Evolutionary conservation across 2,797 vertebrate species (phyloP), one percentile per base, ranked within the genome.

Genomic region (Aldrovandia affinis): DNA sequence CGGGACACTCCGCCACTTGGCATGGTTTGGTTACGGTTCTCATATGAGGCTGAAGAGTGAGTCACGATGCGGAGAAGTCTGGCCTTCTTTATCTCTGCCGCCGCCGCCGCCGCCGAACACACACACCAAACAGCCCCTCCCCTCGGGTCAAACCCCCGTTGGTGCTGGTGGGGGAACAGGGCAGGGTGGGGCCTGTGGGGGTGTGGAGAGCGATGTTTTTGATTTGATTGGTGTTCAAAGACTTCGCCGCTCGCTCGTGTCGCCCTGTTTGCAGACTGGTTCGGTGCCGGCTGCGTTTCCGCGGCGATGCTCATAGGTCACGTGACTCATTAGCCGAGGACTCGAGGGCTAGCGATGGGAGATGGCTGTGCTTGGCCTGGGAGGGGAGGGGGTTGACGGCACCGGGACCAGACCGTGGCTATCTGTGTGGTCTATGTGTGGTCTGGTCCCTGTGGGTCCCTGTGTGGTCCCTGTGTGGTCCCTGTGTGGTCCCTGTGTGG

Each of bases 401-500:
- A 50, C 47, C 47, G 12, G 47, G 47, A 50, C 47, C 47, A 50
- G 47, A 50, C 47, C 47, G 47, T 50, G 47, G 47, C 47, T n/a
- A n/a, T n/a, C n/a, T n/a, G n/a, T n/a, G n/a, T n/a, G n/a, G n/a
- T n/a, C n/a, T n/a, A n/a, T 50, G 47, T 50, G 47, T 50, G 6
- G 47, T 50, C 6, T 50, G 12, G 47, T 50, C 6, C 12, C 47
- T n/a, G 44, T 75, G 10, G 10, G 33, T 20, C 86, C 90, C 86
- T 84, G 47, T 50, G 47, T 50, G 6, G 47, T 50, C 6, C n/a
- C n/a, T n/a, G n/a, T n/a, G n/a, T 50, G 12, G 47, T 50, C 6
- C 12, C 47, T n/a, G 44, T 75, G 10, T 39, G 10, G 33, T 20
- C 86, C 90, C 86, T 84, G n/a, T n/a, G n/a, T n/a, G n/a, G n/a